Evolutionary conservation across 2,797 vertebrate species (phyloP).

Genomic region (Chaunax sp.): DNA sequence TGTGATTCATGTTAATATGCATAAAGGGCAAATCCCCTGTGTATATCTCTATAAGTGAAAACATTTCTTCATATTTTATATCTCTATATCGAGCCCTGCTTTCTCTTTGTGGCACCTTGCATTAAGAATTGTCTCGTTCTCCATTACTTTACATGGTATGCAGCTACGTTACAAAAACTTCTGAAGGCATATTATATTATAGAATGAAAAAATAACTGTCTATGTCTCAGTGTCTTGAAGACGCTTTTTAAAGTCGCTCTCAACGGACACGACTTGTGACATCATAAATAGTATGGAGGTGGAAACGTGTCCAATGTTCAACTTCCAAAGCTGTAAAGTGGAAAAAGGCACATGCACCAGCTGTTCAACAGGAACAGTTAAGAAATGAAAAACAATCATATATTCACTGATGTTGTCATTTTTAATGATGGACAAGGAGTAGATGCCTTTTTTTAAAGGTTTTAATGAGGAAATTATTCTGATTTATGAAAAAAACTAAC

Average conservation of each 20-base stretch:
- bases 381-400: too few relatives aligned
- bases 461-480: too few relatives aligned
- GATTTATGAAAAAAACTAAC: too few relatives aligned
- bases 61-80: neutral
- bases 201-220: neutral
- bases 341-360: too few relatives aligned
- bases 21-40: conserved; percentile 40
- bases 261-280: too few relatives aligned
- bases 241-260: neutral
- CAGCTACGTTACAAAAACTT: neutral
- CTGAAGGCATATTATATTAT: neutral
- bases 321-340: too few relatives aligned
- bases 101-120: conserved; percentile 14
- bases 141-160: neutral
- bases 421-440: too few relatives aligned
- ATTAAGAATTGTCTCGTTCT: conserved; percentile 2
- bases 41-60: conserved; percentile 7
- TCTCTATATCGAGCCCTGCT: conserved; percentile 8
- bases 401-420: too few relatives aligned
- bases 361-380: too few relatives aligned
- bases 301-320: too few relatives aligned
- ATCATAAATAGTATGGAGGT: too few relatives aligned
- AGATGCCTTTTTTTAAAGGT: too few relatives aligned
- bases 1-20: conserved; percentile 50
- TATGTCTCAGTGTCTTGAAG: neutral